phyloP scores from a whole-genome alignment of 1,140 invertebrate species.

The Drosophila watanabei region DNA sequence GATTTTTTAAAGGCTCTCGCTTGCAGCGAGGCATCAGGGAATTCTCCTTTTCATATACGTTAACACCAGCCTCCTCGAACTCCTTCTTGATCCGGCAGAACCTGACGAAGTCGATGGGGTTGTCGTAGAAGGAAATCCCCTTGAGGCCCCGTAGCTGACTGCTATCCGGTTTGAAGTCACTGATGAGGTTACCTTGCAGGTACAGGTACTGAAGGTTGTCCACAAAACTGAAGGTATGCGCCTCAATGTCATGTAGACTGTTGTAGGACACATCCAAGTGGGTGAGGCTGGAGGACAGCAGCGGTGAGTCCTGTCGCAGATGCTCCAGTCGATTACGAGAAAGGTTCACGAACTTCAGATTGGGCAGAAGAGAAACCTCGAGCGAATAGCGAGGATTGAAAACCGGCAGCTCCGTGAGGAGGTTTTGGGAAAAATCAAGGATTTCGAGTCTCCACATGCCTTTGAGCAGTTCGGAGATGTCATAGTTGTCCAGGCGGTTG shows the following conservation, averaged over 20 bases:
- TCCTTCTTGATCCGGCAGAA: background rate
- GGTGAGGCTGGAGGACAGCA: background rate
- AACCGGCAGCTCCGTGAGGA: background rate
- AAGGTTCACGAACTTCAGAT: background rate
- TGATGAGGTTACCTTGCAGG: background rate
- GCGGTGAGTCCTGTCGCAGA: background rate
- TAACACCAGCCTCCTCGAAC: background rate
- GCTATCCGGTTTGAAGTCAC: background rate
- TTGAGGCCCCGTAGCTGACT: background rate
- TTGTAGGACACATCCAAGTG: slow-evolving; percentile 3
- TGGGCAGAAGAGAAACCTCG: background rate
- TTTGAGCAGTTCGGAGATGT: background rate
- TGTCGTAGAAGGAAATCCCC: background rate
- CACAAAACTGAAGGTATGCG: background rate
- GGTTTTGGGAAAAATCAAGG: background rate
- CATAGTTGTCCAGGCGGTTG: background rate
- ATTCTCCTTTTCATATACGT: background rate
- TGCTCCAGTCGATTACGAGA: background rate
- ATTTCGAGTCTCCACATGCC: background rate
- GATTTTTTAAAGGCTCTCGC: background rate
- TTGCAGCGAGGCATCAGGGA: background rate
- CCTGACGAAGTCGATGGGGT: background rate
- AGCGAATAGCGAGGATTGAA: background rate
- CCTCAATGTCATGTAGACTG: background rate
- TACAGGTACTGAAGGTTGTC: background rate